Conservation (phyloP, 2,888 invertebrate genomes). For the Alentia gelatinosa region DNA sequence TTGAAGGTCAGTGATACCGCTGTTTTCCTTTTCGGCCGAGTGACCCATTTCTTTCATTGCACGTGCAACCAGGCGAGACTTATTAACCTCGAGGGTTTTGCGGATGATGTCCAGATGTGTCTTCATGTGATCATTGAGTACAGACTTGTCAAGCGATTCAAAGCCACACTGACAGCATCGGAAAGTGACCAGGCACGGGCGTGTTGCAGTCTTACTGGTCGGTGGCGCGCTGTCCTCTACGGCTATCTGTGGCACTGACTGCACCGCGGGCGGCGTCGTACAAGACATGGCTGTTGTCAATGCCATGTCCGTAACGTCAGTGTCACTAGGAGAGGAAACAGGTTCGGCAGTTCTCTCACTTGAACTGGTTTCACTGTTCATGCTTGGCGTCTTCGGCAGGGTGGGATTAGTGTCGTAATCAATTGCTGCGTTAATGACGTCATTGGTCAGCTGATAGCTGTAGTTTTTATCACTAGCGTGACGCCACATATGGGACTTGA, state of each 20-base stretch:
- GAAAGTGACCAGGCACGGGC: constrained; percentile 74
- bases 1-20: neutral
- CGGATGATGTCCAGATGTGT: constrained; percentile 76
- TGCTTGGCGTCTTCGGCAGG: neutral
- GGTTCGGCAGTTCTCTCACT: neutral
- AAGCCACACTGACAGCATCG: constrained; percentile 80
- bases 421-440: constrained; percentile 78
- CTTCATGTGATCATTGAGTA: constrained; percentile 77
- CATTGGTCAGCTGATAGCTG: constrained; percentile 78
- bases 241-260: neutral
- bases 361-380: neutral
- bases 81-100: constrained; percentile 69
- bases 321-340: neutral
- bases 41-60: constrained; percentile 33
- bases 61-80: constrained; percentile 4
- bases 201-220: neutral
- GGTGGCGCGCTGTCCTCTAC: neutral
- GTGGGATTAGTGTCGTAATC: constrained; percentile 70
- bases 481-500: constrained; percentile 80
- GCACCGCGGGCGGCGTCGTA: neutral
- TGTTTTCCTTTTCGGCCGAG: neutral
- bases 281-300: neutral
- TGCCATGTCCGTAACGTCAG: neutral
- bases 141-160: constrained; percentile 77
- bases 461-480: constrained; percentile 79